Conservation (phyloP, 2,797 vertebrate genomes). For the Micropoecilia bifurca region DNA sequence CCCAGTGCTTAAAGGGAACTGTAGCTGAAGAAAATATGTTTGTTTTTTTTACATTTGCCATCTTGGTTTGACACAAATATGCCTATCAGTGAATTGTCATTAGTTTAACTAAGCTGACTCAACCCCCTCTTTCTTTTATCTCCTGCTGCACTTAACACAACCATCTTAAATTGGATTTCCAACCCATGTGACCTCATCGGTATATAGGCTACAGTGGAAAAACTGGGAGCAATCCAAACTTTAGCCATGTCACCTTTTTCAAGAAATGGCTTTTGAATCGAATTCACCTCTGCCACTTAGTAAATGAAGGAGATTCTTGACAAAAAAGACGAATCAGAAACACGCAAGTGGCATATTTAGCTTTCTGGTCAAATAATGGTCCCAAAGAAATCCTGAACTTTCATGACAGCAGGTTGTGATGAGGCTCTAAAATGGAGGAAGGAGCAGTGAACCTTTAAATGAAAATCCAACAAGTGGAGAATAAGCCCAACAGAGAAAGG, state of each 20-base stretch:
- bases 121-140: slow-evolving; percentile 8
- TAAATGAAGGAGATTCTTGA: neutral
- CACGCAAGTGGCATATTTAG: neutral
- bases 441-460: neutral
- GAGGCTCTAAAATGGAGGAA: neutral
- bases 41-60: neutral
- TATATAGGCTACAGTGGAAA: slow-evolving; percentile 7
- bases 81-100: slow-evolving; percentile 30
- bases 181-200: slow-evolving; percentile 42
- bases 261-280: neutral
- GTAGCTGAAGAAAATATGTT: neutral
- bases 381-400: too few species aligned
- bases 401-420: neutral
- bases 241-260: neutral
- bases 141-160: slow-evolving; percentile 29
- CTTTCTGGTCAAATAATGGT: too few species aligned
- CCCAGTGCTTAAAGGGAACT: neutral
- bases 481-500: neutral
- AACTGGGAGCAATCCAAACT: neutral
- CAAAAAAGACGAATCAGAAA: neutral
- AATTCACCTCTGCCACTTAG: neutral
- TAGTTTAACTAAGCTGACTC: slow-evolving; percentile 19
- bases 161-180: slow-evolving; percentile 54
- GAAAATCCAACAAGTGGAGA: neutral
- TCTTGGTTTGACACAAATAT: neutral